Conservation (phyloP, 2,113 vertebrate species). For the Pluvianellus socialis region DNA sequence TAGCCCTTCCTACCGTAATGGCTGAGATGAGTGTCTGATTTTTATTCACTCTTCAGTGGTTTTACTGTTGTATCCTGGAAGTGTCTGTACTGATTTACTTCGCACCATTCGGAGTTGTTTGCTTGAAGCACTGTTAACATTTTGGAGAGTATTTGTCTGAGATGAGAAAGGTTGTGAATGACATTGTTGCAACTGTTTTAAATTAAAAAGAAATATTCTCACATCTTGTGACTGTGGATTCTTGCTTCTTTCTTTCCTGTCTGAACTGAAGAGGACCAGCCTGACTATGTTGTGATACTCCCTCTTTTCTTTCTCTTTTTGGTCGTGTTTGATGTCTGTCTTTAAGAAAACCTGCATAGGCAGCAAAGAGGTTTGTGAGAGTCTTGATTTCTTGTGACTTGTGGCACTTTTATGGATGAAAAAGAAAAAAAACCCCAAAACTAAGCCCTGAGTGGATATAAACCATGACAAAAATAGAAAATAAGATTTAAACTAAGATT, state of each 20-base stretch:
- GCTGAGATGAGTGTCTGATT: not conserved
- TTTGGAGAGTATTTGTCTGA: slow-evolving; percentile 66
- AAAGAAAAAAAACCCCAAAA: not conserved
- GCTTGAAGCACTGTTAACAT: slow-evolving; percentile 58
- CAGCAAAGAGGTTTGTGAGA: not conserved
- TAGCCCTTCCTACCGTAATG: not conserved
- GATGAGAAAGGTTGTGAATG: slow-evolving; percentile 70
- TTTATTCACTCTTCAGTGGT: not conserved
- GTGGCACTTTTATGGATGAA: not conserved
- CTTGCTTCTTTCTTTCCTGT: slow-evolving; percentile 25
- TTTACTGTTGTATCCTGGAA: slow-evolving; percentile 55
- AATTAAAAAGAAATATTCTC: slow-evolving; percentile 81
- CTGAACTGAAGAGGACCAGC: not conserved
- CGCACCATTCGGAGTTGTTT: slow-evolving; percentile 66
- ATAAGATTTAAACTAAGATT: not conserved
- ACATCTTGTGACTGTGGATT: slow-evolving; percentile 49
- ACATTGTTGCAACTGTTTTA: slow-evolving; percentile 74
- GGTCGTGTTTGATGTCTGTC: not conserved
- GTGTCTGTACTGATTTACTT: slow-evolving; percentile 60
- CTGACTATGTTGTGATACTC: not conserved
- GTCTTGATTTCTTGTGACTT: not conserved
- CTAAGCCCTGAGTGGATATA: not conserved
- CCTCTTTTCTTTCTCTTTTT: not conserved
- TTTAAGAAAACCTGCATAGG: not conserved
- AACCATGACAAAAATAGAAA: not conserved